These are phyloP conservation scores for Anniella stebbinsi DNA, from an alignment of 2,797 vertebrate genomes.

Conservation along the genomic window DNA sequence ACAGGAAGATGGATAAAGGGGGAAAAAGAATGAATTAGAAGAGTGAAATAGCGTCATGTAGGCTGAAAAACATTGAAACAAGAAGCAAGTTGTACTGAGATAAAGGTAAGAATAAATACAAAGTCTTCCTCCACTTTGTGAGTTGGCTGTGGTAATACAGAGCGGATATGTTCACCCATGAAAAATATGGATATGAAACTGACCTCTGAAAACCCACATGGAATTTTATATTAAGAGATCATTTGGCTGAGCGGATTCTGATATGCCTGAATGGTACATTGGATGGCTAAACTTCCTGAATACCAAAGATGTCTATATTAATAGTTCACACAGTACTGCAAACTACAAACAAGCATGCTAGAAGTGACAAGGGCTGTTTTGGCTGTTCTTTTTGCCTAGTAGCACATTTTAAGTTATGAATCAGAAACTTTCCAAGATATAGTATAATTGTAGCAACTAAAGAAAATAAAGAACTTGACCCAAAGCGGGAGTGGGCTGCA, in stretches of 20 bases:
- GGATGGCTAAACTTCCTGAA: rapidly evolving
- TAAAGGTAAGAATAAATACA: constrained; percentile 19
- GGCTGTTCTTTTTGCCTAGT: background rate
- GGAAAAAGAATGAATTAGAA: constrained; percentile 28
- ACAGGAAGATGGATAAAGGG: constrained; percentile 23
- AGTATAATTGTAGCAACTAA: rapidly evolving
- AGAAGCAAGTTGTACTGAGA: constrained; percentile 12
- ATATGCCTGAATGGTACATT: background rate
- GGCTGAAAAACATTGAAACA: constrained; percentile 11
- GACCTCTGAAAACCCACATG: background rate
- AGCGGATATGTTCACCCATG: background rate
- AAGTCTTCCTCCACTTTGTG: background rate
- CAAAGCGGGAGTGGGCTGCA: too few relatives aligned
- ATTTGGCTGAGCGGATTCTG: background rate
- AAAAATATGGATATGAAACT: background rate
- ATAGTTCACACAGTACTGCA: constrained; percentile 4
- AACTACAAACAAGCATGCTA: background rate
- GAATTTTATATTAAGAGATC: rapidly evolving
- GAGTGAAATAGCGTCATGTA: constrained; percentile 31
- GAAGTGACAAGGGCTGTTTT: rapidly evolving
- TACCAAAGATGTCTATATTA: background rate
- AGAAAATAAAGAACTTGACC: background rate
- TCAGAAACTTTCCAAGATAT: background rate
- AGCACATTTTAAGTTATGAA: background rate
- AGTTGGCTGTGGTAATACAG: background rate